Evolutionary conservation across 2,797 vertebrate genomes (phyloP).

Genomic region (Nannoperca australis): DNA sequence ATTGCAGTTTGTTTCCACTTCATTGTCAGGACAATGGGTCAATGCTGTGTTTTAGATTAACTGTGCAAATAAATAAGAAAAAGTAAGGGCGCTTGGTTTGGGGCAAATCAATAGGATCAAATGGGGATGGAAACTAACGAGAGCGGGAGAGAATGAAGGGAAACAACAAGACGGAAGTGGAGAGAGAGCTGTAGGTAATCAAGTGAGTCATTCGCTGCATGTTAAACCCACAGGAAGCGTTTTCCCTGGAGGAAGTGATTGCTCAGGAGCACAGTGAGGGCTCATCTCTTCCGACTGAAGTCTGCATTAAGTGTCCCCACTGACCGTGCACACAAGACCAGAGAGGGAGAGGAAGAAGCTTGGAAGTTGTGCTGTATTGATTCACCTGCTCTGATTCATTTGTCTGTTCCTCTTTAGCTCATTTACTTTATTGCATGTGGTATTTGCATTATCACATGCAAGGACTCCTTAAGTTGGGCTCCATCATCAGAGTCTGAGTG

Average conservation of each 20-base stretch:
- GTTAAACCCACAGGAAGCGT: constrained; percentile 62
- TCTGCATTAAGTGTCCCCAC: constrained; percentile 42
- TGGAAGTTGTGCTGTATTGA: constrained; percentile 31
- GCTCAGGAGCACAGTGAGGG: constrained; percentile 63
- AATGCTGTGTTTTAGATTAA: constrained; percentile 75
- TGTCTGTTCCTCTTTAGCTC: constrained; percentile 8
- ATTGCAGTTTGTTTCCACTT: constrained; percentile 68
- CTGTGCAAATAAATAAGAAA: constrained; percentile 77
- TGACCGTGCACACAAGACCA: constrained; percentile 17
- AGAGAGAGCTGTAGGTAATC: constrained; percentile 70
- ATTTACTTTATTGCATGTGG: constrained; percentile 9
- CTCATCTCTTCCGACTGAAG: constrained; percentile 63
- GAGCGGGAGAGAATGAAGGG: constrained; percentile 35
- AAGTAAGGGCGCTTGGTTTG: constrained; percentile 41
- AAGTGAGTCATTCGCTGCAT: constrained; percentile 73
- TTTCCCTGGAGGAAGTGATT: constrained; percentile 69
- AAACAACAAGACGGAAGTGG: constrained; percentile 48
- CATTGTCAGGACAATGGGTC: constrained; percentile 74
- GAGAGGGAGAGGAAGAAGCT: constrained; percentile 24
- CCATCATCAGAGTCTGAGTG: not conserved
- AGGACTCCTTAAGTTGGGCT: not conserved
- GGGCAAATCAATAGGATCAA: constrained; percentile 74
- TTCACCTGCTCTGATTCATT: constrained; percentile 39
- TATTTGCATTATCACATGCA: not conserved
- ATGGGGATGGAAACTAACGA: constrained; percentile 52